Conservation (phyloP, 2,888 invertebrate species). For the Drosophila conformis region DNA sequence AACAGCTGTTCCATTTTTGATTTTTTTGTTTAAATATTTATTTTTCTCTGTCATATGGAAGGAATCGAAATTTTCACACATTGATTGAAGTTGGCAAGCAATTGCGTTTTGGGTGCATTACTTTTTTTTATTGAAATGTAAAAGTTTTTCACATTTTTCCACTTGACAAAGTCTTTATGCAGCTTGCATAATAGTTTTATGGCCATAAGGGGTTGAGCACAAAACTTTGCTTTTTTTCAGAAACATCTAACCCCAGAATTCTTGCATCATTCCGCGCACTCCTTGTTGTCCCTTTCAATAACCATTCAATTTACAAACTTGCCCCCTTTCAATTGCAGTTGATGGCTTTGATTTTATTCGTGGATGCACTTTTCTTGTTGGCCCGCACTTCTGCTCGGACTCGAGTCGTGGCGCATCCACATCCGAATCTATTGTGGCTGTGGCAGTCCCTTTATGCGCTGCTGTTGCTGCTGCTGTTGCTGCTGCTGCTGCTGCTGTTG, state of each 20-base stretch:
- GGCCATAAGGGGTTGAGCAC: slow-evolving; percentile 56
- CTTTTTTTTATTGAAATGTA: slow-evolving; percentile 70
- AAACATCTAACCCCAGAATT: slow-evolving; percentile 12
- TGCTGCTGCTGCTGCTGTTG: slow-evolving; percentile 50
- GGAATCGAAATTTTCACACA: slow-evolving; percentile 50
- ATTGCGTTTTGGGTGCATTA: slow-evolving; percentile 57
- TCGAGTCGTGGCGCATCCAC: slow-evolving; percentile 55
- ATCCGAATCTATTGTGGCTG: slow-evolving; percentile 49
- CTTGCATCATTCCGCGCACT: neutral
- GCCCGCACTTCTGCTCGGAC: slow-evolving; percentile 20
- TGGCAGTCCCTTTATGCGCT: slow-evolving; percentile 66
- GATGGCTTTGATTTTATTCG: slow-evolving; percentile 81
- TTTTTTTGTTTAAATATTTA: neutral
- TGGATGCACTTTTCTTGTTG: slow-evolving; percentile 80
- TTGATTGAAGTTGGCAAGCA: slow-evolving; percentile 54
- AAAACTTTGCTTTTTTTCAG: slow-evolving; percentile 64
- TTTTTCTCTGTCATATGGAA: slow-evolving; percentile 24
- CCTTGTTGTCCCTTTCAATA: slow-evolving; percentile 63
- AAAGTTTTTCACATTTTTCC: slow-evolving; percentile 80
- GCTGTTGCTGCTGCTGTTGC: slow-evolving; percentile 46
- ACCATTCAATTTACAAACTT: slow-evolving; percentile 72
- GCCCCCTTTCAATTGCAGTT: slow-evolving; percentile 69
- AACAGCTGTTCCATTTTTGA: neutral
- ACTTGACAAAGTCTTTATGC: slow-evolving; percentile 80
- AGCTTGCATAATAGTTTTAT: slow-evolving; percentile 80